These are phyloP conservation scores for Lasioglossum morio DNA, from an alignment of 2,888 invertebrate genomes.

Conservation along the genomic window DNA sequence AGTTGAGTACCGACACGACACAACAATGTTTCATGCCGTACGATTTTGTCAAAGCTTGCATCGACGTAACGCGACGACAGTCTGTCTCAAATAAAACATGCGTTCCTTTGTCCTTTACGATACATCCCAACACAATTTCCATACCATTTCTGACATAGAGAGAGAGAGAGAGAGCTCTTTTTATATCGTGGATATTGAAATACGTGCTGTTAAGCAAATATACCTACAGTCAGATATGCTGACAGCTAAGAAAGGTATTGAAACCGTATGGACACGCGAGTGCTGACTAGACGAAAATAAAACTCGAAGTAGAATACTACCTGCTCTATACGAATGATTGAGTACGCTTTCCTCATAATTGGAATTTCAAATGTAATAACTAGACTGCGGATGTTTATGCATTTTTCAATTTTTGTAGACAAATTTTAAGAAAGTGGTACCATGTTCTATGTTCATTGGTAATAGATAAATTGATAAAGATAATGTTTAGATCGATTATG, in stretches of 20 bases:
- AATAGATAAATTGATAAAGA: no score
- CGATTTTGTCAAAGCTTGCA: neutral
- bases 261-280: neutral
- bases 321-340: neutral
- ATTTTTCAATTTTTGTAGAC: no score
- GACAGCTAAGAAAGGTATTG: neutral
- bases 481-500: neutral
- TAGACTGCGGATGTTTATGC: no score
- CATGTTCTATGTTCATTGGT: no score
- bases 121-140: constrained; percentile 8
- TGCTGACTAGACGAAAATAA: neutral
- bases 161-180: neutral
- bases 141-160: neutral
- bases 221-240: neutral
- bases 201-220: neutral
- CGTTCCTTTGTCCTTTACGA: constrained; percentile 11
- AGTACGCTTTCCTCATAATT: neutral
- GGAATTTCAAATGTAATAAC: neutral
- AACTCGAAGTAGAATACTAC: neutral
- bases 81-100: neutral
- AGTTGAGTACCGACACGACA: no score
- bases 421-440: no score
- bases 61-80: neutral
- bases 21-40: neutral
- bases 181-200: neutral